Percentiles rank a stretch among this genome's conserved stretches.
Conservation (phyloP, 2,888 invertebrate genomes). For the Ormyrus thymus region DNA sequence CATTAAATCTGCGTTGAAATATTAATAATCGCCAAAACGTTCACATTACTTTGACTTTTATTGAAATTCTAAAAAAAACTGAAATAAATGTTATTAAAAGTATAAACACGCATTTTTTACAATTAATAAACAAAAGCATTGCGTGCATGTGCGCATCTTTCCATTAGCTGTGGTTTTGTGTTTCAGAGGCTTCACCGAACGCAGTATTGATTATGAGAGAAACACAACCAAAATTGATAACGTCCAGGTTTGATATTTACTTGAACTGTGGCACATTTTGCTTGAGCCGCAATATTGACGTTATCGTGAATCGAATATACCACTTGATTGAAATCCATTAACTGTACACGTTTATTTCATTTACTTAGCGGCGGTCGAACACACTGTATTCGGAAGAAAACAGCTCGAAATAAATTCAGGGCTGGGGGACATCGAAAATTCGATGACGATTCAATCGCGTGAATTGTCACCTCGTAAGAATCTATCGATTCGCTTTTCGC, state of each 20-base stretch:
- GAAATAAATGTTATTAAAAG: no score
- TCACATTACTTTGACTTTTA: no score
- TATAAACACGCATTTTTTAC: no score
- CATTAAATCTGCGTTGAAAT: no score
- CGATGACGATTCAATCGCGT: not conserved
- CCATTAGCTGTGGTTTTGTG: no score
- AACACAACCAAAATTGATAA: constrained; percentile 36
- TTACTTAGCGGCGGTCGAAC: not conserved
- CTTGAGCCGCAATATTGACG: constrained; percentile 32
- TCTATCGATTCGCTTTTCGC: no score
- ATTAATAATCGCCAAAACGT: no score
- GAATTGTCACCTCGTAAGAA: no score
- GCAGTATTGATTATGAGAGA: constrained; percentile 32
- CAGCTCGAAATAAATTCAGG: not conserved
- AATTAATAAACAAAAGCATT: no score
- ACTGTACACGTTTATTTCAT: constrained; percentile 49
- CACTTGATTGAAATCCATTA: constrained; percentile 47
- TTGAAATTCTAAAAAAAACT: no score
- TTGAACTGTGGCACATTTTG: constrained; percentile 28
- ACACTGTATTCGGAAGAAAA: no score
- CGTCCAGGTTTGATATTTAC: constrained; percentile 35
- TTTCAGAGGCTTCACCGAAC: not conserved
- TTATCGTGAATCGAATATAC: constrained; percentile 25
- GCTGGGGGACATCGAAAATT: not conserved
- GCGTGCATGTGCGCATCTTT: no score